A percentile compares a stretch with the other conserved stretches of the same genome.
These are phyloP conservation scores for Pteria penguin DNA, from an alignment of 2,888 invertebrate species.

Conservation along the genomic window DNA sequence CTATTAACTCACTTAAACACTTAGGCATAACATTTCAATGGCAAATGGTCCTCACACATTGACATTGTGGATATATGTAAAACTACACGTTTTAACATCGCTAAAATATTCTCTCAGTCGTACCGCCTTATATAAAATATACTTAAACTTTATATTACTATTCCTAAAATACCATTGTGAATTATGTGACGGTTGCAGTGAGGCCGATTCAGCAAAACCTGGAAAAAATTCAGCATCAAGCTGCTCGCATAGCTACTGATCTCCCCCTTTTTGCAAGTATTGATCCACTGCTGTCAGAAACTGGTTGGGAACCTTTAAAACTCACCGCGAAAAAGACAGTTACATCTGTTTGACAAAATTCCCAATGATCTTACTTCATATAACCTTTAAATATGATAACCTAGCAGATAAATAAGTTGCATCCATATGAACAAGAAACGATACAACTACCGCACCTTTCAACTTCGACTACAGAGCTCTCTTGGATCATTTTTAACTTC, in stretches of 20 bases:
- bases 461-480: neutral
- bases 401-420: neutral
- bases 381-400: neutral
- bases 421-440: neutral
- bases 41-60: no score
- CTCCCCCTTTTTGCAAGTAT: neutral
- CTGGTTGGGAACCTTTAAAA: neutral
- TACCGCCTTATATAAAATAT: neutral
- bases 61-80: no score
- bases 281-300: neutral
- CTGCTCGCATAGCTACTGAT: neutral
- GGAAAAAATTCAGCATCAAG: neutral
- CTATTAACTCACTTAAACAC: no score
- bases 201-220: neutral
- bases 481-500: neutral
- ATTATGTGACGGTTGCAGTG: neutral
- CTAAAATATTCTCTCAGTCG: neutral
- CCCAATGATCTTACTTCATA: neutral
- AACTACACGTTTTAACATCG: neutral
- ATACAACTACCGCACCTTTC: neutral
- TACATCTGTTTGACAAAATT: no score
- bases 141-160: neutral
- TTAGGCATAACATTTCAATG: no score
- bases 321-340: no score
- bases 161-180: neutral